Evolutionary conservation across 2,888 invertebrate genomes (phyloP).

Genomic region (Atrina japonica): DNA sequence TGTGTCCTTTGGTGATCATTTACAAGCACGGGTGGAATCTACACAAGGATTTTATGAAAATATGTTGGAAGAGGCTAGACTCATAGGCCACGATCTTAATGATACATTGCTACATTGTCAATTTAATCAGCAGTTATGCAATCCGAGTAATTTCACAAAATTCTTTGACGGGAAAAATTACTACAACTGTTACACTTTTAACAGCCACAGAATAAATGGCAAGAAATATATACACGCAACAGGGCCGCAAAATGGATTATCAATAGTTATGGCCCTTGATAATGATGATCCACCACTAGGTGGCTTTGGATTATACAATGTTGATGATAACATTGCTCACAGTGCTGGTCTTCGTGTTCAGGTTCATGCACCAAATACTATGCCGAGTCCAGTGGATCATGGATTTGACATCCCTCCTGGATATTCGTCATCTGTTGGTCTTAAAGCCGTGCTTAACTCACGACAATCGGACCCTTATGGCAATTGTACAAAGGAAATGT

Average conservation of each 20-base stretch:
- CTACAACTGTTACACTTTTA: slow-evolving; percentile 78
- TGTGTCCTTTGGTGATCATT: slow-evolving; percentile 62
- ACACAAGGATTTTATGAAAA: slow-evolving; percentile 75
- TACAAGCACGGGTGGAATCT: slow-evolving; percentile 61
- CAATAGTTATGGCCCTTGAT: slow-evolving; percentile 75
- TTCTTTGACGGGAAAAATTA: slow-evolving; percentile 75
- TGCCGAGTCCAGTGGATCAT: slow-evolving; percentile 76
- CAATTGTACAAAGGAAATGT: slow-evolving; percentile 69
- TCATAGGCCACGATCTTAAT: slow-evolving; percentile 67
- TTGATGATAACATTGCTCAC: slow-evolving; percentile 72
- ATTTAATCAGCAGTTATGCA: slow-evolving; percentile 69
- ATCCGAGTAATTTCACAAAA: slow-evolving; percentile 65
- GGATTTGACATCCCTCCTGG: slow-evolving; percentile 78
- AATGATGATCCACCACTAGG: slow-evolving; percentile 73
- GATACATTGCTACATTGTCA: slow-evolving; percentile 73
- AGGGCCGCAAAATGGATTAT: slow-evolving; percentile 76
- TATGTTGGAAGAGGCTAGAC: slow-evolving; percentile 65
- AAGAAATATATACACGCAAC: slow-evolving; percentile 72
- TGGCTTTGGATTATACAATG: slow-evolving; percentile 70
- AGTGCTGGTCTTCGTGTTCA: slow-evolving; percentile 76
- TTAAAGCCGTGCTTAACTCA: slow-evolving; percentile 70
- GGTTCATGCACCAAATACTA: slow-evolving; percentile 76
- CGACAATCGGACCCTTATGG: slow-evolving; percentile 70
- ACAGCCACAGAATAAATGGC: slow-evolving; percentile 54
- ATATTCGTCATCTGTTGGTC: slow-evolving; percentile 74